Conservation (phyloP, 1,140 invertebrate genomes). For the Drosophila tani region DNA sequence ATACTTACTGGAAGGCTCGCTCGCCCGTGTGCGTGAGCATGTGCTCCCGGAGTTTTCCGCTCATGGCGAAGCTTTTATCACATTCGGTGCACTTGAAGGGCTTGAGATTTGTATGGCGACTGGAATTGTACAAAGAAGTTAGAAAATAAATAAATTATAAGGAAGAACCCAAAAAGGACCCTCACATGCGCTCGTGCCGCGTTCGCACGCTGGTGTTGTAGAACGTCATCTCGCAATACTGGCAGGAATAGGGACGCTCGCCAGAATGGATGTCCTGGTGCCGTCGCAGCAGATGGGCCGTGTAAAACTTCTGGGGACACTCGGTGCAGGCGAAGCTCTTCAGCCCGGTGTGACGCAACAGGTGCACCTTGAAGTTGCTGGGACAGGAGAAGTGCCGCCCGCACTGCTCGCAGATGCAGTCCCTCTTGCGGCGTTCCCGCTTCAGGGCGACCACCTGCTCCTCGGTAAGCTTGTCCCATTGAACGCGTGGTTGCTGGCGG, state of each 20-base stretch:
- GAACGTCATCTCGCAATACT: conserved; percentile 59
- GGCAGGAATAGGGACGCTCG: conserved; percentile 50
- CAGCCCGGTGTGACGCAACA: conserved; percentile 55
- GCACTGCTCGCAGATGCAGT: conserved; percentile 70
- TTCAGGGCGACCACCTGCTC: conserved; percentile 59
- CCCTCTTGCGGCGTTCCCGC: conserved; percentile 63
- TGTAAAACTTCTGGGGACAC: conserved; percentile 62
- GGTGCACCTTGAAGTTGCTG: conserved; percentile 71
- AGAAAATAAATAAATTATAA: too few species aligned
- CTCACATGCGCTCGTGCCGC: conserved; percentile 66
- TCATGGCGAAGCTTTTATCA: conserved; percentile 99
- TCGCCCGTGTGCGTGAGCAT: conserved; percentile 98
- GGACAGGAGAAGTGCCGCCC: conserved; percentile 66
- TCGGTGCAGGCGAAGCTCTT: conserved; percentile 56
- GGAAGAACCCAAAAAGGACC: too few species aligned
- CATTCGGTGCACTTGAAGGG: conserved; percentile 99
- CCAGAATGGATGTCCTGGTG: conserved; percentile 52
- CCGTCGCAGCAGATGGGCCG: conserved; percentile 59
- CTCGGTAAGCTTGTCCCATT: conserved; percentile 64
- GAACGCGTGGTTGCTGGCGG: conserved; percentile 41
- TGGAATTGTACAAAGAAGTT: not conserved
- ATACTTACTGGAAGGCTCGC: conserved; percentile 63
- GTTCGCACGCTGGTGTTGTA: conserved; percentile 61
- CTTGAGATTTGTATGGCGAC: conserved; percentile 87
- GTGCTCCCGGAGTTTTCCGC: conserved; percentile 98